A percentile compares a stretch with the other conserved stretches of the same genome.
Evolutionary conservation across 2,113 vertebrate species (phyloP).

Genomic region (Orthonyx spaldingii): DNA sequence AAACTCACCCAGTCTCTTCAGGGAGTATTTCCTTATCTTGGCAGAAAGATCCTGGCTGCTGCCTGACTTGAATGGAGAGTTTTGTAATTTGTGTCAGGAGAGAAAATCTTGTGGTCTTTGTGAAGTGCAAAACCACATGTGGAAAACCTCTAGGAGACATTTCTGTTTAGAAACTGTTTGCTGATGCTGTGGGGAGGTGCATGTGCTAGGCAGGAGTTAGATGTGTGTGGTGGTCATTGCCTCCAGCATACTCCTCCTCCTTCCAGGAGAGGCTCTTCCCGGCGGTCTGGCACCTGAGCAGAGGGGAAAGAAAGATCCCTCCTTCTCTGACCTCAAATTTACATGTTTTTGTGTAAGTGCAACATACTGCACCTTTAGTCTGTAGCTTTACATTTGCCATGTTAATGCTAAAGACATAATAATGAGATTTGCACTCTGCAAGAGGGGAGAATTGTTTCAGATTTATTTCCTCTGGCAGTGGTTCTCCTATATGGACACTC

Average conservation of each 20-base stretch:
- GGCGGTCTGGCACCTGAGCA: neutral
- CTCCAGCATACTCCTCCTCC: neutral
- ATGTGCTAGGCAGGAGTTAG: rapidly evolving
- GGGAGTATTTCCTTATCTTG: neutral
- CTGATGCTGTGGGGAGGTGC: neutral
- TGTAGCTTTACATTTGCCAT: neutral
- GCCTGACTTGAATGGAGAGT: neutral
- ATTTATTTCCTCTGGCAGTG: neutral
- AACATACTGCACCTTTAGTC: neutral
- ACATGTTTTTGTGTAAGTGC: neutral
- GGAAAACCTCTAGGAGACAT: neutral
- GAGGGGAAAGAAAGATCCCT: neutral
- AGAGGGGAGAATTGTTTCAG: neutral
- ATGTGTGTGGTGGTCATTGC: neutral
- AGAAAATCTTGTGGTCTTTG: neutral
- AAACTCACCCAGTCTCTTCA: neutral
- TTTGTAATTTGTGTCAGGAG: neutral
- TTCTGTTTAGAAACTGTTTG: neutral
- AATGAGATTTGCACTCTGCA: neutral
- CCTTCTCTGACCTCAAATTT: neutral
- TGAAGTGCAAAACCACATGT: neutral
- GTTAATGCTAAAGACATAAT: neutral
- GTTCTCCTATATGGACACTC: neutral
- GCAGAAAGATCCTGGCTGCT: neutral
- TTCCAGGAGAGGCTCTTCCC: neutral